Percentiles rank a stretch among this genome's conserved stretches.
Conservation (phyloP, 2,113 vertebrate genomes). For the Muscicapa adusta region DNA sequence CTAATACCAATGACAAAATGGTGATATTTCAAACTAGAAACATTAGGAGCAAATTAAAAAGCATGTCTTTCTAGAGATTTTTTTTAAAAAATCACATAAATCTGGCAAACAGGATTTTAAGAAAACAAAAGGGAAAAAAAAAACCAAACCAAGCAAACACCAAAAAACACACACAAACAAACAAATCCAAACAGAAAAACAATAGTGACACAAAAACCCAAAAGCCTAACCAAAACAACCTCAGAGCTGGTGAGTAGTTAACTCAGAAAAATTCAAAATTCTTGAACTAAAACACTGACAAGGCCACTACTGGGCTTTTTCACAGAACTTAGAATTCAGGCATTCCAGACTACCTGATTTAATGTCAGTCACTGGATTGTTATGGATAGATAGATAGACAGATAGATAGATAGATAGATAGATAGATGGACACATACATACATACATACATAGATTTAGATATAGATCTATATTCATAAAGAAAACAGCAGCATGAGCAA, state of each 20-base stretch:
- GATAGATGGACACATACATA: too few relatives aligned
- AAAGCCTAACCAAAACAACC: not conserved
- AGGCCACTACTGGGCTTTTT: not conserved
- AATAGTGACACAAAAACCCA: not conserved
- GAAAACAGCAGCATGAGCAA: not conserved
- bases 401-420: not conserved
- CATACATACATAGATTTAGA: too few relatives aligned
- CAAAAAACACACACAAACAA: not conserved
- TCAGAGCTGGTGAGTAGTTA: not conserved
- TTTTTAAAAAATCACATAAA: not conserved
- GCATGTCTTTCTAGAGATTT: not conserved
- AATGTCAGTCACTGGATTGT: not conserved
- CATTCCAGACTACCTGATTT: not conserved
- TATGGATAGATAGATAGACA: too few relatives aligned
- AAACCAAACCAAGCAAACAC: not conserved
- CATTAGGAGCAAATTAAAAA: not conserved
- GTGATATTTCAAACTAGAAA: not conserved
- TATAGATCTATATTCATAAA: not conserved
- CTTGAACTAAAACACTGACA: not conserved
- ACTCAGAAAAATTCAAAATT: not conserved
- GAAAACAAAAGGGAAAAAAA: not conserved
- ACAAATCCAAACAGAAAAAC: not conserved
- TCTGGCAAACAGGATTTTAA: not conserved
- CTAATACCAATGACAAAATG: not conserved
- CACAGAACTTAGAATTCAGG: not conserved